These are phyloP conservation scores for Poeciliopsis presidionis DNA, from an alignment of 2,797 vertebrate genomes.

Conservation along the genomic window DNA sequence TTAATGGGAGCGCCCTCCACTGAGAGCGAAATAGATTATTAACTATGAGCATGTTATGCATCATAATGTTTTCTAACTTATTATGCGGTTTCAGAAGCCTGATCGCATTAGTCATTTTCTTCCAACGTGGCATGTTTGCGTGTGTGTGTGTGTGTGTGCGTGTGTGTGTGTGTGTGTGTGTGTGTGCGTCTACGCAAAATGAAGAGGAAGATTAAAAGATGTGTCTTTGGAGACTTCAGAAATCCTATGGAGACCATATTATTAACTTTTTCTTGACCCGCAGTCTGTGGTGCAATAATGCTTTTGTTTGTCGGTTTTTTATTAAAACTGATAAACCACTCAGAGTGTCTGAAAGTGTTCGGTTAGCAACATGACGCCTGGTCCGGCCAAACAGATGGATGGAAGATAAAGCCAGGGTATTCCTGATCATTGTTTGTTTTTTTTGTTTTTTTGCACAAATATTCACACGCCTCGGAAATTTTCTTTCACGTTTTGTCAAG, in stretches of 20 bases:
- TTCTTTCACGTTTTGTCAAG: not conserved
- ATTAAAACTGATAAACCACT: slow-evolving; percentile 8
- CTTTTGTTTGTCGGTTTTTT: slow-evolving; percentile 9
- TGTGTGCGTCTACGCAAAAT: slow-evolving; percentile 9
- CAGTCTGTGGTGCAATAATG: not conserved
- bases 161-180: slow-evolving; percentile 2
- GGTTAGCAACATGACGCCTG: not conserved
- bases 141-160: slow-evolving; percentile 2
- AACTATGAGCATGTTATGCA: slow-evolving; percentile 27
- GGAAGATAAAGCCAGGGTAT: not conserved
- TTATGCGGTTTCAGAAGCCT: slow-evolving; percentile 19
- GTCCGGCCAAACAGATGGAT: not conserved
- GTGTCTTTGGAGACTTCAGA: slow-evolving; percentile 7
- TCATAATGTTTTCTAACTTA: slow-evolving; percentile 35
- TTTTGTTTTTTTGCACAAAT: not conserved
- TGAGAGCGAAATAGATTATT: slow-evolving; percentile 30
- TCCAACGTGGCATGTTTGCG: not conserved
- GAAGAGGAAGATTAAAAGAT: slow-evolving; percentile 30
- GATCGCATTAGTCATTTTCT: slow-evolving; percentile 34
- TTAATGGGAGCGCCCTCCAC: slow-evolving; percentile 28
- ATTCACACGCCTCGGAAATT: not conserved
- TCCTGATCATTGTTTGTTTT: not conserved
- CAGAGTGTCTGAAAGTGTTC: not conserved
- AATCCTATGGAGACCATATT: slow-evolving; percentile 12
- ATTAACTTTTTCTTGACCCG: slow-evolving; percentile 6